Conservation (phyloP, 2,113 vertebrate genomes). For the Salminus brasiliensis region DNA sequence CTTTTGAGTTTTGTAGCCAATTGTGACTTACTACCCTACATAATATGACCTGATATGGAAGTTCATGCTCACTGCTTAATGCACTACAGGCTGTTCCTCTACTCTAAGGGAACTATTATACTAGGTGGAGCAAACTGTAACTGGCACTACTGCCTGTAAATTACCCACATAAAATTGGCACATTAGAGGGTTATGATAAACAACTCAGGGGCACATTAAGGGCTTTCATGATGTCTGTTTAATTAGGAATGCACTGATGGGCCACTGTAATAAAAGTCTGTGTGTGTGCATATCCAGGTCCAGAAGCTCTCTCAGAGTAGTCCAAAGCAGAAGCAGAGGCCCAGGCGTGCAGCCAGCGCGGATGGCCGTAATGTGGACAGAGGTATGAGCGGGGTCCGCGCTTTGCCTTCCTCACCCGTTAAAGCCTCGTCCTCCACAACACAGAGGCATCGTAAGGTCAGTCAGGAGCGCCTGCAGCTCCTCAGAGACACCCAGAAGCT, state of each 20-base stretch:
- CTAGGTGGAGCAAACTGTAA: too few species aligned
- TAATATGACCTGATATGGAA: too few species aligned
- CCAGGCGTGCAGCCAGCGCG: constrained; percentile 4
- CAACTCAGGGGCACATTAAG: too few species aligned
- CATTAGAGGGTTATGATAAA: too few species aligned
- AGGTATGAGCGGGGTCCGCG: constrained; percentile 59
- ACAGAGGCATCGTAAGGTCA: constrained; percentile 37
- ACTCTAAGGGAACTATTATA: too few species aligned
- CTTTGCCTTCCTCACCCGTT: constrained; percentile 61
- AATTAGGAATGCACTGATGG: neutral
- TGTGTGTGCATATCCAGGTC: constrained; percentile 67
- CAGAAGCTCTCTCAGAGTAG: constrained; percentile 72
- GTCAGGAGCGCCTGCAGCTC: constrained; percentile 71
- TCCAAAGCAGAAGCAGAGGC: constrained; percentile 62
- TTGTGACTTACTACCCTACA: too few species aligned
- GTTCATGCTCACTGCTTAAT: too few species aligned
- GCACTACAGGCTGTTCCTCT: too few species aligned
- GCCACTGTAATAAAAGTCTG: neutral
- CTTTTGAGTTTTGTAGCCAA: too few species aligned
- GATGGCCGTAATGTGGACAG: constrained; percentile 35
- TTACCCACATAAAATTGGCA: too few species aligned
- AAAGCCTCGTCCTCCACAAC: constrained; percentile 64
- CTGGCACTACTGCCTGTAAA: too few species aligned
- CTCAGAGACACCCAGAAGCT: constrained; percentile 81
- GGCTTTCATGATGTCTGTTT: too few species aligned